Evolutionary conservation across 2,113 vertebrate species (phyloP), one percentile per base, ranked within the genome.

Genomic region (Silurus asotus): DNA sequence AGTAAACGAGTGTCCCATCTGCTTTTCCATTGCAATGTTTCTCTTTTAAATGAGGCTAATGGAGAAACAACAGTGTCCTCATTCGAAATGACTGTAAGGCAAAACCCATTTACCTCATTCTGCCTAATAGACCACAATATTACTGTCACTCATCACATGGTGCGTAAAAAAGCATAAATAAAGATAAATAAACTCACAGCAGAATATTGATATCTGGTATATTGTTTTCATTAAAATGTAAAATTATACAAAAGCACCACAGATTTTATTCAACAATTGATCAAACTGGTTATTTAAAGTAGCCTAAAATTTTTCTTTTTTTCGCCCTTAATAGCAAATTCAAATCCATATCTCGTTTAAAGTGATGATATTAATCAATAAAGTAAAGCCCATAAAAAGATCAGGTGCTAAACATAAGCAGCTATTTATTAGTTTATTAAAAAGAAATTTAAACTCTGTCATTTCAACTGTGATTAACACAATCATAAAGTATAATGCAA

Each of bases 1-100:
- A 92, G 93, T 93, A 93, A 94, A 94, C 92, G 93, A 93, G 93
- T 86, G 87, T 89, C 89, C 91, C 89, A 88, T 91, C 91, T 91
- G 91, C 92, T 89, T 91, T 91, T 92, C 89, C 82, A 77, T 91
- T 85, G 92, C 91, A 92, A 92, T 94, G 93, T 51, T 78, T 61
- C 17, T 93, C 89, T 92, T 89, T 80, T 92, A 88, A 94, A 94
- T 91, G 89, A 90, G 88, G 88, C 91, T 93, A 93, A 94, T 92
- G 89, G 90, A 91, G 89, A 93, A 88, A 93, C 91, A 93, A 93
- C 92, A 90, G 55, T 81, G 82, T 56, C 65, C 56, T 83, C 82
- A 20, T 75, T 76, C 10, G 10, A 80, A 62, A 84, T 84, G 76
- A 59, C 45, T 70, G n/a, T 61, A 72, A 84, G 82, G 45, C 82